Percentiles rank a stretch among this genome's conserved stretches.
Conservation (phyloP, 1,140 invertebrate genomes). For the Sinella curviseta region DNA sequence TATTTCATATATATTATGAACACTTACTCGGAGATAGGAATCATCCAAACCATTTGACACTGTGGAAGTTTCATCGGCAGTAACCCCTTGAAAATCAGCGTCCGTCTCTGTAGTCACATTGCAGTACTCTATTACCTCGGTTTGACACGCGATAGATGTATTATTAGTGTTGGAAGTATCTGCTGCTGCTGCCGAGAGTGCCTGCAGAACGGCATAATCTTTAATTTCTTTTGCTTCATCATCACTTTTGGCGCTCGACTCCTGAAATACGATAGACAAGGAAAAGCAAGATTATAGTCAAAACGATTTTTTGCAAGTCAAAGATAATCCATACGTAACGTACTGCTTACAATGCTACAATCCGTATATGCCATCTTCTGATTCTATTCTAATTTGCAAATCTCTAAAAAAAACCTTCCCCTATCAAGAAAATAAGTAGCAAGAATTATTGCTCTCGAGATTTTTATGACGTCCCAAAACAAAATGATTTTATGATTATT, state of each 20-base stretch:
- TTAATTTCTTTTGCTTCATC: conserved; percentile 2
- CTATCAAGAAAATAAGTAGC: too few relatives aligned
- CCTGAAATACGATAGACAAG: neutral
- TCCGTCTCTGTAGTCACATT: neutral
- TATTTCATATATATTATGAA: neutral
- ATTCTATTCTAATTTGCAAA: too few relatives aligned
- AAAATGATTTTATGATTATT: too few relatives aligned
- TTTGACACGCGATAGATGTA: neutral
- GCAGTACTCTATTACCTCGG: neutral
- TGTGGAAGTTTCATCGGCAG: neutral
- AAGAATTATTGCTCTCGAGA: too few relatives aligned
- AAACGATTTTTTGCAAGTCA: neutral
- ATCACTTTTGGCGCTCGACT: neutral
- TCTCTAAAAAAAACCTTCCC: too few relatives aligned
- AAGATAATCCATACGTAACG: too few relatives aligned
- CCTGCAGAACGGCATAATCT: neutral
- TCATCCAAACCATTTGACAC: conserved; percentile 13
- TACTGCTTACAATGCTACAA: too few relatives aligned
- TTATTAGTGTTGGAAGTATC: neutral
- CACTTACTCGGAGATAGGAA: conserved; percentile 6
- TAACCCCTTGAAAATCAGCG: neutral
- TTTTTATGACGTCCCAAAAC: too few relatives aligned
- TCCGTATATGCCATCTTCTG: too few relatives aligned
- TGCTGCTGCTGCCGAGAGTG: neutral
- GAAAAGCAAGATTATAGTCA: too few relatives aligned